These are phyloP conservation scores for Brachionus sp. DNA, from an alignment of 1,140 invertebrate genomes.

Conservation along the genomic window DNA sequence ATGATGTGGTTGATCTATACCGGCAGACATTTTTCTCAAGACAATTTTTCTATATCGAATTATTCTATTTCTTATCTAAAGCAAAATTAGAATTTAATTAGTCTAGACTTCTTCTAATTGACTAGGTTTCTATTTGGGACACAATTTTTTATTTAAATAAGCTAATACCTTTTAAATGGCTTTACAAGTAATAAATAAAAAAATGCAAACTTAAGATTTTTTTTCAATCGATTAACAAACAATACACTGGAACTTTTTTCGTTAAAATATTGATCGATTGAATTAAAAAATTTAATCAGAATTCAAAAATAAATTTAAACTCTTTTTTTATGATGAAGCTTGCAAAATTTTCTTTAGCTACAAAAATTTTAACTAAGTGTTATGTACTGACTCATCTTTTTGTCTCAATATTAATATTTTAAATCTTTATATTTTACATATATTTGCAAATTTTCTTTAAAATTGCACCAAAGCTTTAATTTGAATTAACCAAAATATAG, in stretches of 20 bases:
- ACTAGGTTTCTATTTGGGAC: neutral
- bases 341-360: neutral
- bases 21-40: neutral
- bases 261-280: neutral
- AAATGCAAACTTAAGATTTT: neutral
- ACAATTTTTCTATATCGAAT: neutral
- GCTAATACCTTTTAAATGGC: neutral
- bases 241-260: too few relatives aligned
- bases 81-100: neutral
- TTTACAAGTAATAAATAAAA: neutral
- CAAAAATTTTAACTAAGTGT: neutral
- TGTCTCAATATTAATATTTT: neutral
- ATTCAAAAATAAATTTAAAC: neutral
- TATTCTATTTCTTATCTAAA: neutral
- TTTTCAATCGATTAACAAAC: neutral
- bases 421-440: neutral
- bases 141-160: neutral
- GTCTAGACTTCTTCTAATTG: neutral
- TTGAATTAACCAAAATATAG: neutral
- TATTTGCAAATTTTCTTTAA: neutral
- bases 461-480: neutral
- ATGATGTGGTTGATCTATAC: slow-evolving; percentile 24
- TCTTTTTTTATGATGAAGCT: too few relatives aligned
- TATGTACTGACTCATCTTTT: neutral
- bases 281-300: too few relatives aligned